Conservation (phyloP, 92 coral and sea anemone species). For the Parazoanthus swiftii region DNA sequence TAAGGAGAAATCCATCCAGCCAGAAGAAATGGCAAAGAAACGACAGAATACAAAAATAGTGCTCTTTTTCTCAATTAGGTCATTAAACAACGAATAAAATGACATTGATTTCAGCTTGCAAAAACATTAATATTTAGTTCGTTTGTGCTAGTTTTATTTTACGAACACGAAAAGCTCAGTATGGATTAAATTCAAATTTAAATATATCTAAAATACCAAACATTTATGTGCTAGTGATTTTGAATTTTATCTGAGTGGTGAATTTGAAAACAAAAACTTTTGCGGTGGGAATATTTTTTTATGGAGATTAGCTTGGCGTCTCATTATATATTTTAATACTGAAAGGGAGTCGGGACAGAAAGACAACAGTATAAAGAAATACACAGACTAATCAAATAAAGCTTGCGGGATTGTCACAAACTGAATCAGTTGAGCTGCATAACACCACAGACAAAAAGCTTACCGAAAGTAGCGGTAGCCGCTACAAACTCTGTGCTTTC, state of each 20-base stretch:
- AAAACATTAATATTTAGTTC: not conserved
- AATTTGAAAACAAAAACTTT: not conserved
- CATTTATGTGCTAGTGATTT: not conserved
- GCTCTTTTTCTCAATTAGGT: too few species aligned
- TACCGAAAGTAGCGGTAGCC: slow-evolving; percentile 18
- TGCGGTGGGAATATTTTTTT: not conserved
- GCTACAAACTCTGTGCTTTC: slow-evolving; percentile 19
- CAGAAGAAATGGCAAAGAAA: too few species aligned
- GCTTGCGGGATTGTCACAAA: not conserved
- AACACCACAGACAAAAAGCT: not conserved
- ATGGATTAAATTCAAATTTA: too few species aligned
- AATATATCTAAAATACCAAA: too few species aligned
- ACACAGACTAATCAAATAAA: not conserved
- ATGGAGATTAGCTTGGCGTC: not conserved
- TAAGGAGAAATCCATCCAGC: too few species aligned
- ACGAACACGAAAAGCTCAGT: too few species aligned
- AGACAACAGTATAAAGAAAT: too few species aligned
- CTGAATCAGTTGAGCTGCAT: not conserved
- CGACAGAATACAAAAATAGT: too few species aligned
- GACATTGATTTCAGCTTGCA: not conserved
- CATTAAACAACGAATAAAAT: too few species aligned
- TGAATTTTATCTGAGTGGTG: too few species aligned
- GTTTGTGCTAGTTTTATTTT: not conserved
- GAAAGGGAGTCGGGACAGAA: too few species aligned
- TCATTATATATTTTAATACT: too few species aligned